These are phyloP conservation scores for Scatophagus argus DNA, from an alignment of 2,113 vertebrate species.

Conservation along the genomic window DNA sequence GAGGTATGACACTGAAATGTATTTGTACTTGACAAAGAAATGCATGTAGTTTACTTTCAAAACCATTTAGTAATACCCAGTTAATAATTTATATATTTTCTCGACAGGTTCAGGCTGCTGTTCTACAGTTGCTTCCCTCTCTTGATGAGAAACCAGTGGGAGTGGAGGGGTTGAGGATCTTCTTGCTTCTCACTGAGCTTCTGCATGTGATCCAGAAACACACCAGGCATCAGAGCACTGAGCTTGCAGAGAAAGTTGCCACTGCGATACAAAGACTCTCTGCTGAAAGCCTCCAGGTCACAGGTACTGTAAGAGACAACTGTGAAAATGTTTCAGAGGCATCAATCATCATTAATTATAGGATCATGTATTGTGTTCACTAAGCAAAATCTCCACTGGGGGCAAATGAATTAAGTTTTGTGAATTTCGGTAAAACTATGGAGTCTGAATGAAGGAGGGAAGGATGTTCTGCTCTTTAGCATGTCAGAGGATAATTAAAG, in stretches of 20 bases:
- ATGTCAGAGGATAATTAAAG: too few species aligned
- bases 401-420: too few species aligned
- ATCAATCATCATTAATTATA: background rate
- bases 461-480: too few species aligned
- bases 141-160: conserved; percentile 27
- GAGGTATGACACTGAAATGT: conserved; percentile 50
- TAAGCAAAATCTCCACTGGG: background rate
- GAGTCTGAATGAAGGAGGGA: too few species aligned
- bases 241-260: conserved; percentile 39
- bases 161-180: conserved; percentile 71
- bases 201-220: conserved; percentile 44
- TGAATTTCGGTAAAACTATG: too few species aligned
- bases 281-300: conserved; percentile 42
- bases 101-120: conserved; percentile 48
- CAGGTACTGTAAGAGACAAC: conserved; percentile 55
- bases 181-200: conserved; percentile 71
- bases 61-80: too few species aligned
- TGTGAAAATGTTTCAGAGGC: background rate
- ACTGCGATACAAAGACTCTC: conserved; percentile 50
- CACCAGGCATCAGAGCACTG: background rate
- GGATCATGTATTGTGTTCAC: background rate
- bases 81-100: background rate
- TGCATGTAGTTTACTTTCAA: too few species aligned
- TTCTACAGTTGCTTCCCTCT: conserved; percentile 33
- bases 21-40: background rate